Conservation (phyloP, 2,797 vertebrate species). For the Acrossocheilus wenchowensis region DNA sequence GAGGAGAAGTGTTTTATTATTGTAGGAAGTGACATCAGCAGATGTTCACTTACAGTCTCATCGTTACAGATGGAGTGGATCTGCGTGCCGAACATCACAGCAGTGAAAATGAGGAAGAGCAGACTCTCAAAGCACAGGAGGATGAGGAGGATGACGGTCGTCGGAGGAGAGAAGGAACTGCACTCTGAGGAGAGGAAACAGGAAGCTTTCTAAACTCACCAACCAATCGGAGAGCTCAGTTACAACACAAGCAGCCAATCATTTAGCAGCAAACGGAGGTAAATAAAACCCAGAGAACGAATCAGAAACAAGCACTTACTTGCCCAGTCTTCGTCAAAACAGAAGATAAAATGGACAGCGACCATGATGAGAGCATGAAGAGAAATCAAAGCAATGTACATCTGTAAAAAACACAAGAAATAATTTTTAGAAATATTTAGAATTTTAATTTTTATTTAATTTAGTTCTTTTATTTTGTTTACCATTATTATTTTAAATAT, state of each 20-base stretch:
- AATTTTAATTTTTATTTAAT: background rate
- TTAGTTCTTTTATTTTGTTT: background rate
- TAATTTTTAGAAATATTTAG: background rate
- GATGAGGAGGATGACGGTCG: slow-evolving; percentile 95
- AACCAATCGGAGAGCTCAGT: background rate
- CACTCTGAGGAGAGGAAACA: slow-evolving; percentile 82
- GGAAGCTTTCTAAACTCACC: background rate
- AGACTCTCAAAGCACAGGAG: slow-evolving; percentile 95
- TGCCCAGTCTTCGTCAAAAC: slow-evolving; percentile 96
- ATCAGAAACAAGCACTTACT: slow-evolving; percentile 82
- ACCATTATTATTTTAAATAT: background rate
- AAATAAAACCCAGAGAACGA: background rate
- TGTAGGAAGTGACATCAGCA: background rate
- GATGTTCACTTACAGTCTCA: slow-evolving; percentile 87
- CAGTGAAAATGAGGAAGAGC: slow-evolving; percentile 96
- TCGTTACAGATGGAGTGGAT: slow-evolving; percentile 97
- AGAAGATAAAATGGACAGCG: slow-evolving; percentile 94
- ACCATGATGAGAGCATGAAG: slow-evolving; percentile 92
- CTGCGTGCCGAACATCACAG: slow-evolving; percentile 98
- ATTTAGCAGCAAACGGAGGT: background rate
- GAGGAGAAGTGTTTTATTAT: background rate
- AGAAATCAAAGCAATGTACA: slow-evolving; percentile 98
- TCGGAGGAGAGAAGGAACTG: slow-evolving; percentile 94
- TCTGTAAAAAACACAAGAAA: slow-evolving; percentile 74
- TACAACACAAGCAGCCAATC: slow-evolving; percentile 3